Evolutionary conservation across 2,797 vertebrate species (phyloP).

Genomic region (Macroramphosus scolopax): DNA sequence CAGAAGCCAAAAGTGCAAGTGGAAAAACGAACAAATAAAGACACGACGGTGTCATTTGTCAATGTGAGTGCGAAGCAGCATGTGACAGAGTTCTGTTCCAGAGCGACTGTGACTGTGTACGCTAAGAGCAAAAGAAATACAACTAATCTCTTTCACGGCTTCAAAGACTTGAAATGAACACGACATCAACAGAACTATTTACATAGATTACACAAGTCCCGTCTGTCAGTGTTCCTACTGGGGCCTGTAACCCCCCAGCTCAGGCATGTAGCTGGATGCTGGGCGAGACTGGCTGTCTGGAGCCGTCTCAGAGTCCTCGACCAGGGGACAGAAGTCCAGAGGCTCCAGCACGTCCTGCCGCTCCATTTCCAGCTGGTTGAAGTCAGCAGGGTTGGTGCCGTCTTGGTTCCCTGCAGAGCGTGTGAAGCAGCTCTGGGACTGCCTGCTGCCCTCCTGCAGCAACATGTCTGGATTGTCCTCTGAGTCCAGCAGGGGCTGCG

Average conservation of each 20-base stretch:
- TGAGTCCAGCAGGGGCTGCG: slow-evolving; percentile 90
- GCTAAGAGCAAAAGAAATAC: too few species aligned
- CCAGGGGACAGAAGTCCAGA: slow-evolving; percentile 72
- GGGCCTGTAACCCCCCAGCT: slow-evolving; percentile 88
- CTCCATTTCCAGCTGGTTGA: slow-evolving; percentile 63
- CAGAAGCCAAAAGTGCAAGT: too few species aligned
- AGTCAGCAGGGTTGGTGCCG: slow-evolving; percentile 41
- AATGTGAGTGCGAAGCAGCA: too few species aligned
- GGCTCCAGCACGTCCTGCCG: slow-evolving; percentile 55
- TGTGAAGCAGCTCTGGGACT: slow-evolving; percentile 44
- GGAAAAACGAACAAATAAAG: too few species aligned
- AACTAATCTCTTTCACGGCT: too few species aligned
- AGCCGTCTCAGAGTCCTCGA: slow-evolving; percentile 60
- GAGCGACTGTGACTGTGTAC: too few species aligned
- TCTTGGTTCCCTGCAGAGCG: slow-evolving; percentile 38
- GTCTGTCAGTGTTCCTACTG: slow-evolving; percentile 79
- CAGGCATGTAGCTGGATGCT: slow-evolving; percentile 81
- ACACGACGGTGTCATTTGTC: too few species aligned
- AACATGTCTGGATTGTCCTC: slow-evolving; percentile 84
- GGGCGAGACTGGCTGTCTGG: slow-evolving; percentile 44
- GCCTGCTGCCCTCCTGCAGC: slow-evolving; percentile 57
- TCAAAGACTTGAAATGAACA: slow-evolving; percentile 14
- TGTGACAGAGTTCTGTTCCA: too few species aligned
- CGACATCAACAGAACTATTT: slow-evolving; percentile 11
- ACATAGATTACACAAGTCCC: background rate